Evolutionary conservation across 2,113 vertebrate genomes (phyloP), one percentile per base, ranked within the genome.

Genomic region (Ammodytes marinus): DNA sequence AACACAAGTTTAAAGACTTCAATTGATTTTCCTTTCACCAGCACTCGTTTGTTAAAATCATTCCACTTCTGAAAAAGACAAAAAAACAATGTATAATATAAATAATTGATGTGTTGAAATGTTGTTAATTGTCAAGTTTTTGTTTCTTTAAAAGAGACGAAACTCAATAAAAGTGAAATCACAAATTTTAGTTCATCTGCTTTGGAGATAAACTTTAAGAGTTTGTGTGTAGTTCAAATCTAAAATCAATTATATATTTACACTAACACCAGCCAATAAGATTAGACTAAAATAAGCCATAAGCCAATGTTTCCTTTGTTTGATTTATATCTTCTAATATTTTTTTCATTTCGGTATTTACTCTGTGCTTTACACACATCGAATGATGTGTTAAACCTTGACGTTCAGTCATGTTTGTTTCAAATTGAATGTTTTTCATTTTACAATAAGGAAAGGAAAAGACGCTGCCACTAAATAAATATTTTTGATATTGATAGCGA

Each of bases 61-160:
- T 39, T 64, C 35, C 5, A 53, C 15, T 8, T 0, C 37, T 9
- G 14, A 73, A 50, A 37, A 64, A 1, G 9, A 57, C 15, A 47
- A 12, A 17, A 46, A 1, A 42, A 7, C 5, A 4, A 47, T 27
- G 8, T 37, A 4, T 14, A 5, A 55, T 7, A 2, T 49, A 2
- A 67, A 40, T 7, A 64, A 19, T 45, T 52, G 2, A 49, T 77
- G 65, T 69, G 37, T 52, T 68, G 3, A 68, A 63, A 47, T 13
- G 9, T 64, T 59, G 15, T 69, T 61, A 3, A 46, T 8, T 27
- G 27, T 27, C 27, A n/a, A 43, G 6, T 43, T 68, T 86, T 67
- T 86, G 13, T 69, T 13, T 1, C 35, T 65, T 54, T 69, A 17
- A 59, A 79, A 60, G 42, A 50, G n/a, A 82, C 50, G 8, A 57